These are phyloP conservation scores for Podarcis siculus DNA, from an alignment of 2,797 vertebrate genomes.

Conservation along the genomic window DNA sequence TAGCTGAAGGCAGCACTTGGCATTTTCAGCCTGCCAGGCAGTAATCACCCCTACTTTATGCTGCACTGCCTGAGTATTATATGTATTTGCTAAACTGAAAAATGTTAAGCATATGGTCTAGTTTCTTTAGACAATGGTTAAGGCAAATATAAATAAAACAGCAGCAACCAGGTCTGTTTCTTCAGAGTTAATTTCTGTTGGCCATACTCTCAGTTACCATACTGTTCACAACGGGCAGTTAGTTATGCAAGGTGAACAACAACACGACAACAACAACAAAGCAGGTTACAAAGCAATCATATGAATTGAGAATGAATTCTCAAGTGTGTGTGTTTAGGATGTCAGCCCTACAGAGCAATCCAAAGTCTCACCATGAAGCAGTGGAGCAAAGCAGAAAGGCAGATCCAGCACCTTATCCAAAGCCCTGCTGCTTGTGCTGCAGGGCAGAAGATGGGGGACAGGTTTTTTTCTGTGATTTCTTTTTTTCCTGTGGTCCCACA, in stretches of 20 bases:
- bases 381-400: no score
- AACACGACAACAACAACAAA: no score
- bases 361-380: no score
- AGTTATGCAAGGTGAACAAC: neutral
- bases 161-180: neutral
- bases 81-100: slow-evolving; percentile 50
- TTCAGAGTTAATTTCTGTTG: neutral
- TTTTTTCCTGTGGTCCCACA: no score
- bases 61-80: slow-evolving; percentile 26
- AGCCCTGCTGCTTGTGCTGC: no score
- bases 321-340: no score
- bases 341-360: no score
- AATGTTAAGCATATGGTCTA: slow-evolving; percentile 26
- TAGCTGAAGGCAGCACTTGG: slow-evolving; percentile 54
- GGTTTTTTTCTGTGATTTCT: no score
- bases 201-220: neutral
- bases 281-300: no score
- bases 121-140: slow-evolving; percentile 9
- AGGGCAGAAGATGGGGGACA: no score
- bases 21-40: slow-evolving; percentile 54
- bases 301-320: no score
- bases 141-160: slow-evolving; percentile 36
- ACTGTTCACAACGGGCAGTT: neutral
- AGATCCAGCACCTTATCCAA: no score
- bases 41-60: slow-evolving; percentile 35